A percentile compares a stretch with the other conserved stretches of the same genome.
These are phyloP conservation scores for Colaptes auratus DNA, from an alignment of 2,113 vertebrate species.

Conservation along the genomic window DNA sequence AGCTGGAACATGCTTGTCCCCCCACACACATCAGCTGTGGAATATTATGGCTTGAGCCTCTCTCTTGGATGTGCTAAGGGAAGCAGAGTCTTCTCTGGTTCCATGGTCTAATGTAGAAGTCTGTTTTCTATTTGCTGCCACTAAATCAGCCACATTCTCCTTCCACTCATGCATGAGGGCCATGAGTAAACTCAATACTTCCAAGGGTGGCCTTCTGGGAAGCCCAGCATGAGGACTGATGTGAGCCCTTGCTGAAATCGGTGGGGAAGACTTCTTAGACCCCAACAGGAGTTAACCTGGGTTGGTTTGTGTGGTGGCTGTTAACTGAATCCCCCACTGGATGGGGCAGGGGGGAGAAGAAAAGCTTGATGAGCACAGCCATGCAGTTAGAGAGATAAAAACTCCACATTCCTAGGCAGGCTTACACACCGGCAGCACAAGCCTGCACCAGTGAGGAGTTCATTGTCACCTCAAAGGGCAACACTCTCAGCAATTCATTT, in stretches of 20 bases:
- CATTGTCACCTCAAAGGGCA: not conserved
- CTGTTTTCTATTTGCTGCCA: not conserved
- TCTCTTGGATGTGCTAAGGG: not conserved
- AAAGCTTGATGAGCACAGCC: not conserved
- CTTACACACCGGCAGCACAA: not conserved
- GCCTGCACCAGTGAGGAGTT: not conserved
- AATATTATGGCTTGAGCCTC: not conserved
- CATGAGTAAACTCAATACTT: not conserved
- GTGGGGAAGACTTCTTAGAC: not conserved
- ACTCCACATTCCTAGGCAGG: not conserved
- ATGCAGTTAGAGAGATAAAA: not conserved
- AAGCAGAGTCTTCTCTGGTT: not conserved
- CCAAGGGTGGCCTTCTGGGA: not conserved
- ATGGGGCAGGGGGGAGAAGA: not conserved
- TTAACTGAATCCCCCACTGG: not conserved
- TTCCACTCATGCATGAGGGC: not conserved
- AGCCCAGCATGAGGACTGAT: not conserved
- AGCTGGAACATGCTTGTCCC: not conserved
- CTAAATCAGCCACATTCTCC: not conserved
- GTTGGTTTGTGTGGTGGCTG: not conserved
- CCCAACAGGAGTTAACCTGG: not conserved
- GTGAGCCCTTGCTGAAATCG: not conserved
- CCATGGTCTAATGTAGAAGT: not conserved
- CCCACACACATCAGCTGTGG: not conserved
- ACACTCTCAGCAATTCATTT: not conserved